Base-by-base conservation (phyloP, 2,797 vertebrate genomes). In the Aplochiton taeniatus region DNA sequence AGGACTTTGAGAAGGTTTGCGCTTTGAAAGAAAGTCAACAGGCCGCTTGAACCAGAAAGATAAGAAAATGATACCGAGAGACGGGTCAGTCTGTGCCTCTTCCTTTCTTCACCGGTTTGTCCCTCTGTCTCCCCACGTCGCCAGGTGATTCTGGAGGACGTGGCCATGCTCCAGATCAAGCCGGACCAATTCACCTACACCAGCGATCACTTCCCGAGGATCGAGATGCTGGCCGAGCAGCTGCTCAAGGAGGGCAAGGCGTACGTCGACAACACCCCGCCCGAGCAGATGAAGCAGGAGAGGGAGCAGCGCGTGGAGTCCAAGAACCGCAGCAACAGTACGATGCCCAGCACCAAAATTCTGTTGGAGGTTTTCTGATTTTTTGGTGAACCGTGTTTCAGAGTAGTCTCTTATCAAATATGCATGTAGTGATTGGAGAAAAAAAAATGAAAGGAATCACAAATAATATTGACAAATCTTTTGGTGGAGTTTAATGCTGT, bases 151-250 rank as follows among this genome's bases (percentile, higher is more conserved):
- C 88, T 99, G 85, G 97, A 99, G 88, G 97, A 99, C 0, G 93
- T 99, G 31, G 89, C 96, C 16, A 95, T 98, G 97, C 91, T 99
- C 48, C 95, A 97, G 76, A 98, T 99, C 83, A 92, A 94, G 52
- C 98, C 98, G 4, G 96, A 99, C 87, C 95, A 98, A 77, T 98
- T 99, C 88, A 98, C 96, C 53, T 99, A 97, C 76, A 99, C 98
- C 65, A 99, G 97, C 0, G 96, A 99, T 85, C 95, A 98, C 83
- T 99, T 99, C 80, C 91, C 94, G 78, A 90, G 57, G 53, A 98
- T 99, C 72, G 91, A 93, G 89, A 83, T 79, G 14, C 90, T 95
- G 54, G 98, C 88, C 0, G 96, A 98, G 66, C 93, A 98, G 76
- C 90, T 99, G 50, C 95, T 99, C 51, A 55, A 81, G 0, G 95